Evolutionary conservation across 2,113 vertebrate species (phyloP).

Genomic region (Desmodus rotundus): DNA sequence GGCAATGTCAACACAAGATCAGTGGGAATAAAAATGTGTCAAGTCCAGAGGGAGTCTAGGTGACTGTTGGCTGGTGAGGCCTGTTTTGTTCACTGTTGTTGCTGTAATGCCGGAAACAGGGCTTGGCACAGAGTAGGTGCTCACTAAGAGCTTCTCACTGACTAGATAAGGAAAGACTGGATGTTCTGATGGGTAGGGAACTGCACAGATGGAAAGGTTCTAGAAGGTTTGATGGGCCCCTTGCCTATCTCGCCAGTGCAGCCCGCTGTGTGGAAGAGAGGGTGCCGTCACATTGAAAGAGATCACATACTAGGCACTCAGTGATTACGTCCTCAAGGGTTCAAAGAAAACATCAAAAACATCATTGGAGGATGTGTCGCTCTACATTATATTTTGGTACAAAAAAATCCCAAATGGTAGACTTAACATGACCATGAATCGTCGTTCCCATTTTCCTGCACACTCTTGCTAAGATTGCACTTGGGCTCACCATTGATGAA

Average conservation of each 20-base stretch:
- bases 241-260: not conserved
- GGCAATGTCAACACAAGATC: not conserved
- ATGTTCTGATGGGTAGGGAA: not conserved
- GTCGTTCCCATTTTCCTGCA: not conserved
- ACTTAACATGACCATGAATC: not conserved
- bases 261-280: too few species aligned
- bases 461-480: not conserved
- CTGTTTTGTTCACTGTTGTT: not conserved
- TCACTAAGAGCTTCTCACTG: not conserved
- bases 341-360: not conserved
- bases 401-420: not conserved
- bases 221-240: not conserved
- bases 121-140: not conserved
- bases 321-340: not conserved
- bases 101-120: not conserved
- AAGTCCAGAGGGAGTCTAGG: not conserved
- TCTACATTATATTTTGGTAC: not conserved
- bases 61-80: not conserved
- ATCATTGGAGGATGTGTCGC: not conserved
- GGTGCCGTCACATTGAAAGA: not conserved
- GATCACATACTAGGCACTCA: fast-evolving
- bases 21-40: not conserved
- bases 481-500: not conserved
- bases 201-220: not conserved
- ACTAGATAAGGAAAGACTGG: not conserved